Evolutionary conservation across 1,140 invertebrate genomes (phyloP), one percentile per base, ranked within the genome.

Genomic region (Oncopeltus fasciatus): DNA sequence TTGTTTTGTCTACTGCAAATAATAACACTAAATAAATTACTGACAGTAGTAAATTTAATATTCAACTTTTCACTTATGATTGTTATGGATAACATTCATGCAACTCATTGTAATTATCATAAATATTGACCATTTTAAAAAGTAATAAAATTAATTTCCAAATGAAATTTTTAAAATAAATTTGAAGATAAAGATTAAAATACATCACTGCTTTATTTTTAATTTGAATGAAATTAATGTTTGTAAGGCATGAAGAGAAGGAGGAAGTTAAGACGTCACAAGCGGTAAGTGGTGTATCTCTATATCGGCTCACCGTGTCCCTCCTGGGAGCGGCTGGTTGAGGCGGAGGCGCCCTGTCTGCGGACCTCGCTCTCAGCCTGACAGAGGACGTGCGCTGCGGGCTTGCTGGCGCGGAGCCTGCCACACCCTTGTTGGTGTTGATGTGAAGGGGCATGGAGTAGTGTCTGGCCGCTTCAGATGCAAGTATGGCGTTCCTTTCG

Each of bases 401-500:
- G 64, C 81, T 80, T 9, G 78, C 76, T 24, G 80, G 78, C 2
- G 77, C 78, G 3, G 78, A 77, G 28, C 73, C 76, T 62, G 27
- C 8, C 66, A 59, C 56, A 9, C 56, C 56, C 44, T 68, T 70
- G 59, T 74, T 72, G 2, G 81, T 83, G 70, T 83, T 81, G 61
- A 84, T 81, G 69, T 83, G 82, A 11, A 84, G 71, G 2, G 83
- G 83, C 44, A 83, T 76, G 59, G 77, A 78, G 71, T 81, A 83
- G 69, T 82, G 80, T 16, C 82, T 80, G 60, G 82, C 69, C 76
- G 67, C 64, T 74, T 73, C 64, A 74, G 75, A 3, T 74, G 74
- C 11, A 72, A 73, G 44, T 71, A 72, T 51, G 70, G 66, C 67
- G 70, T 67, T 11, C 74, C 70, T 57, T 74, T 72, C 85, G 65